phyloP scores from a whole-genome alignment of 2,113 vertebrate species.

The Miniopterus natalensis region DNA sequence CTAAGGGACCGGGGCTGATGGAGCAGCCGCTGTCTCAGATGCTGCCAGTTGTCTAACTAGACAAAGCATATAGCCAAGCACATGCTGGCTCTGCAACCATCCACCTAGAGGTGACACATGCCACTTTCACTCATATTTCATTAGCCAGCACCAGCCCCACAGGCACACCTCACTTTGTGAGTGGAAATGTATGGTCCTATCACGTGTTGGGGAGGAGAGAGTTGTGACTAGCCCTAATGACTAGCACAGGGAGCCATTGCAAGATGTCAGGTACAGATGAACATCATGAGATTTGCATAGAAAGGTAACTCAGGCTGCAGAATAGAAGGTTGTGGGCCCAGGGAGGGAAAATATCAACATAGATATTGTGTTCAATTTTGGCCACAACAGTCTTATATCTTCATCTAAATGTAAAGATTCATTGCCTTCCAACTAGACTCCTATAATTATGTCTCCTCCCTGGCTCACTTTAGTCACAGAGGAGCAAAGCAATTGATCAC shows the following conservation, averaged over 20 bases:
- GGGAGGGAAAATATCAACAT: not conserved
- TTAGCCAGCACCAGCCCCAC: not conserved
- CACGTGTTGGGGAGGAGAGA: not conserved
- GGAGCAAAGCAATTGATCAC: constrained; percentile 66
- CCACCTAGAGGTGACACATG: not conserved
- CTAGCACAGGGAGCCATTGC: not conserved
- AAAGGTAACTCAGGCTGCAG: not conserved
- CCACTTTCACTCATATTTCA: not conserved
- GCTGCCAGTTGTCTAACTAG: not conserved
- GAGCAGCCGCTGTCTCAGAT: not conserved
- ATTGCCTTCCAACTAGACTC: constrained; percentile 19
- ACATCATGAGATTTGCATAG: not conserved
- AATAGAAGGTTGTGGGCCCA: not conserved
- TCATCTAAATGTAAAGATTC: constrained; percentile 33
- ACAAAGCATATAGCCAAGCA: not conserved
- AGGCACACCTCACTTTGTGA: not conserved
- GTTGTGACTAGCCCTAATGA: not conserved
- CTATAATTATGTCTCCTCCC: constrained; percentile 39
- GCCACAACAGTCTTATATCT: not conserved
- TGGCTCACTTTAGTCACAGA: constrained; percentile 30
- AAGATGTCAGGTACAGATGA: not conserved
- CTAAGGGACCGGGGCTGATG: not conserved
- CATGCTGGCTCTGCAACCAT: not conserved
- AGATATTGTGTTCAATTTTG: not conserved
- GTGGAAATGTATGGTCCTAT: not conserved